A percentile compares a stretch with the other conserved stretches of the same genome.
Evolutionary conservation across 2,888 invertebrate genomes (phyloP).

Genomic region (Standfussiana lucernea): DNA sequence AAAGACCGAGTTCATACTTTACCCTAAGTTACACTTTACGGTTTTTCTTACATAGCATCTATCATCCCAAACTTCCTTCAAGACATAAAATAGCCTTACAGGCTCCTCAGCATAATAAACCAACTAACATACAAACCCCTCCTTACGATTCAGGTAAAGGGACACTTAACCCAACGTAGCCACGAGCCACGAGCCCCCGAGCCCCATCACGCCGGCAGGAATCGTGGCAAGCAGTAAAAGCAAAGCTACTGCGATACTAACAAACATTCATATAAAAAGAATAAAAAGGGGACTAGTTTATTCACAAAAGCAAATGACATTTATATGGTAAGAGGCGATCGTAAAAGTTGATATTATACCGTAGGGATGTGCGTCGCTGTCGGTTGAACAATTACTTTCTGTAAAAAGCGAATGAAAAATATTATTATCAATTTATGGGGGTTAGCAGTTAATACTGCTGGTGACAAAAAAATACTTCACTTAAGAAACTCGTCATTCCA

Average conservation of each 20-base stretch:
- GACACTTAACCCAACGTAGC: constrained; percentile 50
- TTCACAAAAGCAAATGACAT: constrained; percentile 72
- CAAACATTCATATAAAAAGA: constrained; percentile 70
- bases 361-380: constrained; percentile 49
- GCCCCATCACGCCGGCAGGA: constrained; percentile 57
- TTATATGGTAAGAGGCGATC: constrained; percentile 72
- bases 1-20: neutral
- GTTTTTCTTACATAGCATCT: constrained; percentile 17
- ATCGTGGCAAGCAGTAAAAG: constrained; percentile 66
- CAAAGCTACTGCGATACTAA: constrained; percentile 67
- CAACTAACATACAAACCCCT: constrained; percentile 46
- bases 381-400: constrained; percentile 35
- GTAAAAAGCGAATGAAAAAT: neutral
- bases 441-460: neutral
- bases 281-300: constrained; percentile 72
- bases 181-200: constrained; percentile 41
- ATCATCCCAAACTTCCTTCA: constrained; percentile 19
- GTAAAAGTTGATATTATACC: constrained; percentile 70
- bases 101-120: constrained; percentile 49
- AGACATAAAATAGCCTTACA: constrained; percentile 29
- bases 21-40: constrained; percentile 19
- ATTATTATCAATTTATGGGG: neutral
- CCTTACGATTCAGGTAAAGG: constrained; percentile 47
- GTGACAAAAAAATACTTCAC: neutral
- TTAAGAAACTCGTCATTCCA: neutral